Base-by-base conservation (phyloP, 2,113 vertebrate genomes). In the Sprattus sprattus region DNA sequence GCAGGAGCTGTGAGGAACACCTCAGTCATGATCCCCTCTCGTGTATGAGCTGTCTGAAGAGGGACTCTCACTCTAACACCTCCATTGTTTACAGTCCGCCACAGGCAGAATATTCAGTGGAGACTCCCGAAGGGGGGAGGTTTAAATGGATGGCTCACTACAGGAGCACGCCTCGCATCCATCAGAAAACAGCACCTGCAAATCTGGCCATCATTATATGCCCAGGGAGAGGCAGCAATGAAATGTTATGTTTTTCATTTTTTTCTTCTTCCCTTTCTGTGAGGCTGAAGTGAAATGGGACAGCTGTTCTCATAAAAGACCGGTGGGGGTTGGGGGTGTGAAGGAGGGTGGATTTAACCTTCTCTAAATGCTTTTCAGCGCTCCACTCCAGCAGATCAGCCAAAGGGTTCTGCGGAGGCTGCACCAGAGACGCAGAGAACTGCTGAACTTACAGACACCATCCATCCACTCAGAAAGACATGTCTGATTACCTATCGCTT, bases 271-370 rank as follows among this genome's bases (percentile, higher is more conserved):
- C 86, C 11, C 57, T n/a, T 64, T 60, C 9, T 20, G 10, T 75
- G 28, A 86, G 84, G 86, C 83, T 85, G 82, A 88, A 82, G 86
- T 84, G 86, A 88, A 86, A 89, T 88, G 81, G 75, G 84, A 87
- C 89, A 90, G 87, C 85, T 90, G 89, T 85, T 91, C 84, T 39
- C 81, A 86, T 84, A 89, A 88, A 86, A 87, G 80, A 87, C 71
- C 84, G 82, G 71, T 81, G 54, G 22, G 54, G 6, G 20, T 20
- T 16, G 52, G 54, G 15, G 54, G 54, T 4, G 7, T 7, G 22
- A 39, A 39, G 39, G 20, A 60, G 54, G 54, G 54, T 71, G 75
- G 85, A 88, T 88, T 83, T 89, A 90, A 88, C 89, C 89, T 84
- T 82, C 85, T 45, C 60, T 88, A 85, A 84, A 89, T 49, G 46